Evolutionary conservation across 1,140 invertebrate genomes (phyloP).

Genomic region (Macrobrachium rosenbergii): DNA sequence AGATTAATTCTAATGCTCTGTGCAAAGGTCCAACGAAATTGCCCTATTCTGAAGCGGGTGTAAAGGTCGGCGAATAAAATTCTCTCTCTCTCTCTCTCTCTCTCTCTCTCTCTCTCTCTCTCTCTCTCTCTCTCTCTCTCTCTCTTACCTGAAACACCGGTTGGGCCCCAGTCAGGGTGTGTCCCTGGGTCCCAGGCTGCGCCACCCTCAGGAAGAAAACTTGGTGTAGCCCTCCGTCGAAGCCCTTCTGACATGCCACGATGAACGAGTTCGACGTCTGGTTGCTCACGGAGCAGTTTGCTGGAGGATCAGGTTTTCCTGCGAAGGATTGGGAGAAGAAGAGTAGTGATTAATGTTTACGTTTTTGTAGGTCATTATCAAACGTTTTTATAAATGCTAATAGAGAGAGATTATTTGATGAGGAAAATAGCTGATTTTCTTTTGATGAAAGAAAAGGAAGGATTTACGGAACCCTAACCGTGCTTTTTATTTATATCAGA

Average conservation of each 20-base stretch:
- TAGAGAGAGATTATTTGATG: no score
- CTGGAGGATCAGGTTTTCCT: slow-evolving; percentile 86
- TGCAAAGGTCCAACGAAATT: no score
- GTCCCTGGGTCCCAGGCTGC: slow-evolving; percentile 68
- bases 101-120: slow-evolving; percentile 17
- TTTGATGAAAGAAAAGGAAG: no score
- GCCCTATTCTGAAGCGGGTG: no score
- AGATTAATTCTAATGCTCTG: no score
- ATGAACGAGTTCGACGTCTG: slow-evolving; percentile 85
- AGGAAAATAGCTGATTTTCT: no score
- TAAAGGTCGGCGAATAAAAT: no score
- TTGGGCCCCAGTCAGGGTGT: slow-evolving; percentile 57
- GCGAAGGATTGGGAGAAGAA: slow-evolving; percentile 65
- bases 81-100: slow-evolving; percentile 17
- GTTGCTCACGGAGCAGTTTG: slow-evolving; percentile 88
- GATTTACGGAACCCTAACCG: no score
- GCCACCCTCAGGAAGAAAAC: slow-evolving; percentile 85
- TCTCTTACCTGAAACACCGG: slow-evolving; percentile 60
- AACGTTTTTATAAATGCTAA: no score
- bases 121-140: background rate
- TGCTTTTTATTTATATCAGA: no score
- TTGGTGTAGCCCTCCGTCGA: slow-evolving; percentile 85
- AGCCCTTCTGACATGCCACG: slow-evolving; percentile 82
- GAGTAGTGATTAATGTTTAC: background rate
- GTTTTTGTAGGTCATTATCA: no score